A percentile compares a stretch with the other conserved stretches of the same genome.
Conservation (phyloP, 1,140 invertebrate species). For the Ctenoplectra terminalis region DNA sequence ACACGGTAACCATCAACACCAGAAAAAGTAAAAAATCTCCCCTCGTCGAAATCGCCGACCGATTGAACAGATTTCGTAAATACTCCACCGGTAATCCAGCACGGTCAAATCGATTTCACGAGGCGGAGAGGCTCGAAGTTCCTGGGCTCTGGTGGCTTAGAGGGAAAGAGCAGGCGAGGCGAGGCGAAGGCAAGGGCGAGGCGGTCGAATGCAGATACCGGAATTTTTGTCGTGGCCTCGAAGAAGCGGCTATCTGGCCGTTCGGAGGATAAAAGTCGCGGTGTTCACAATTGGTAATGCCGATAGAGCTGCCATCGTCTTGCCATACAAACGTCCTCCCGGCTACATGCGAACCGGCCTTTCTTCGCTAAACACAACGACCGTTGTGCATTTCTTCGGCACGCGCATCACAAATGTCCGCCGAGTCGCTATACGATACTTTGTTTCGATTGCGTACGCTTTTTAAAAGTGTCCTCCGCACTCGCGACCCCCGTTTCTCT, state of each 20-base stretch:
- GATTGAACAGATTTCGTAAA: conserved; percentile 31
- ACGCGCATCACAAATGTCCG: conserved; percentile 49
- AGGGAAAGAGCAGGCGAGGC: not conserved
- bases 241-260: conserved; percentile 35
- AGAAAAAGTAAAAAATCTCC: no score
- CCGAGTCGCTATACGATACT: conserved; percentile 35
- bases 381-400: conserved; percentile 41
- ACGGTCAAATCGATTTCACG: conserved; percentile 64
- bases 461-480: not conserved
- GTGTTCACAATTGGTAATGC: conserved; percentile 67
- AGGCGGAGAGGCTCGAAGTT: conserved; percentile 48
- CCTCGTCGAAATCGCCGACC: not conserved
- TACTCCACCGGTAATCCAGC: conserved; percentile 50
- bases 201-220: conserved; percentile 41
- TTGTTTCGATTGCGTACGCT: conserved; percentile 26
- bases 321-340: conserved; percentile 81
- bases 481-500: not conserved
- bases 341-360: conserved; percentile 72
- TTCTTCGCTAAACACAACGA: conserved; percentile 70
- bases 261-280: conserved; percentile 65
- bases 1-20: not conserved
- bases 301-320: conserved; percentile 81
- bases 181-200: conserved; percentile 31
- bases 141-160: conserved; percentile 45
- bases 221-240: conserved; percentile 50